Percentiles rank a stretch among this genome's conserved stretches.
Conservation (phyloP, 2,113 vertebrate species). For the Takifugu flavidus region DNA sequence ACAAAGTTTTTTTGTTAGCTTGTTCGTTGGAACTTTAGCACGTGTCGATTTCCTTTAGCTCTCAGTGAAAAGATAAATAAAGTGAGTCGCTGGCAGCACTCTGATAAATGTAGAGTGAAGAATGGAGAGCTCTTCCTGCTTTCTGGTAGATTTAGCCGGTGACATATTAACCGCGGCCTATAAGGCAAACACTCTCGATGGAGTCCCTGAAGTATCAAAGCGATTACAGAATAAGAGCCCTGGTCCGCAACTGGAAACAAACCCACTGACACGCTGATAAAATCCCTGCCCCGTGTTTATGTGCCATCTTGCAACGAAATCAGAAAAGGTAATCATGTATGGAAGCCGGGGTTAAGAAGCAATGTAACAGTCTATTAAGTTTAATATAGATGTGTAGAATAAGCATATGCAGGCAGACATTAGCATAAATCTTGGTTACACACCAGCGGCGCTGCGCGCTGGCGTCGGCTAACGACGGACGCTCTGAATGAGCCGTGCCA, state of each 20-base stretch:
- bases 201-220: constrained; percentile 72
- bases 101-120: constrained; percentile 37
- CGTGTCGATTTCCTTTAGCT: too few species aligned
- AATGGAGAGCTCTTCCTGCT: constrained; percentile 32
- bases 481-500: constrained; percentile 69
- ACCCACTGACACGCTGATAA: constrained; percentile 90
- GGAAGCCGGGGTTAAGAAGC: constrained; percentile 98
- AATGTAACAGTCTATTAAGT: constrained; percentile 99
- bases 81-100: not conserved
- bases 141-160: constrained; percentile 48
- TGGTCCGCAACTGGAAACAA: constrained; percentile 80
- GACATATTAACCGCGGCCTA: constrained; percentile 59
- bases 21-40: too few species aligned
- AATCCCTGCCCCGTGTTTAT: constrained; percentile 95
- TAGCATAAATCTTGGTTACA: constrained; percentile 99
- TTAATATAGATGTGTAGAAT: constrained; percentile 99
- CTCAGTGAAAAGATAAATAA: too few species aligned
- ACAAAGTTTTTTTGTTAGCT: too few species aligned
- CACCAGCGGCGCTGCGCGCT: constrained; percentile 76
- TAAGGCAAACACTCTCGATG: constrained; percentile 64
- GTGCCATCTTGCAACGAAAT: constrained; percentile 95
- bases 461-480: constrained; percentile 75
- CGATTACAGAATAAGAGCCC: constrained; percentile 67
- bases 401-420: constrained; percentile 98
- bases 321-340: constrained; percentile 99